Conservation (phyloP, 1,140 invertebrate genomes). For the Calycopis cecrops region DNA sequence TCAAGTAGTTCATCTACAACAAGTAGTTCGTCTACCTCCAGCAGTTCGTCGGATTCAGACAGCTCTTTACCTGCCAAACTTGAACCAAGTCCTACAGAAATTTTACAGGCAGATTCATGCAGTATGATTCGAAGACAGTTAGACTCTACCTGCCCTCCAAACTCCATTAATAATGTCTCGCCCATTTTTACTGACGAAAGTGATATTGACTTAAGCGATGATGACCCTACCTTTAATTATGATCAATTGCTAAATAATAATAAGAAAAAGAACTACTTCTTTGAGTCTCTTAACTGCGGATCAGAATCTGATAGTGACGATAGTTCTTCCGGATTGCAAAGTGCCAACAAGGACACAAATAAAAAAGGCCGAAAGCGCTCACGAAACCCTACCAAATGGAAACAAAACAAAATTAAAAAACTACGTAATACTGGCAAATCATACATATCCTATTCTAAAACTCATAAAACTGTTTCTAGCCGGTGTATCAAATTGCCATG, state of each 20-base stretch:
- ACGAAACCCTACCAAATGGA: no score
- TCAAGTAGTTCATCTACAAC: slow-evolving; percentile 7
- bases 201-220: slow-evolving; percentile 6
- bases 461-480: slow-evolving; percentile 5
- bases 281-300: slow-evolving; percentile 3
- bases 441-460: no score
- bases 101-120: slow-evolving; percentile 9
- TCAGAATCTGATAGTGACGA: no score
- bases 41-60: slow-evolving; percentile 10
- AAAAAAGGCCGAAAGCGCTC: no score
- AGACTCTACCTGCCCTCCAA: slow-evolving; percentile 1
- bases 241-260: background rate
- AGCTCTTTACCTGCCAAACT: slow-evolving; percentile 3
- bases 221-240: slow-evolving; percentile 1
- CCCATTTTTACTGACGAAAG: slow-evolving; percentile 9
- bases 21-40: slow-evolving; percentile 11
- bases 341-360: no score
- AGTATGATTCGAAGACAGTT: slow-evolving; percentile 11
- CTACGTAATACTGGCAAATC: no score
- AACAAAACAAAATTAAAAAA: slow-evolving; percentile 8
- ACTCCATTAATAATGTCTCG: slow-evolving; percentile 4
- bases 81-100: slow-evolving; percentile 8
- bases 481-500: slow-evolving; percentile 5
- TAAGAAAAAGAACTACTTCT: background rate
- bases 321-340: no score